phyloP scores from a whole-genome alignment of 2,797 vertebrate species.

The Helostoma temminkii region DNA sequence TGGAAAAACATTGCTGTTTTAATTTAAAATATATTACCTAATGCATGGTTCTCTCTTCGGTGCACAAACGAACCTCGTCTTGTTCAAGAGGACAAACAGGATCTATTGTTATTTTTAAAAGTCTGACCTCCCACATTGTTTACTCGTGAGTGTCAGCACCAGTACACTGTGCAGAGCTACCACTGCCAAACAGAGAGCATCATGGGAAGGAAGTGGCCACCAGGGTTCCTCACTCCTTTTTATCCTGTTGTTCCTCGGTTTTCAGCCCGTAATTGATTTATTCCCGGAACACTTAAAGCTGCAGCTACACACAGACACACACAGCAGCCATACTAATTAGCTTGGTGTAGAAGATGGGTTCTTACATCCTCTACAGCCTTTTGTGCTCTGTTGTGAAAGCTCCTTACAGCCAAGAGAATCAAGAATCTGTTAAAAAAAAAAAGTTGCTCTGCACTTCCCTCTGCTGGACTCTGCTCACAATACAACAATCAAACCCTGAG shows the following conservation, averaged over 20 bases:
- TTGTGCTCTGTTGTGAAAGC: not conserved
- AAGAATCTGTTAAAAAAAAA: not conserved
- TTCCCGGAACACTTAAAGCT: slow-evolving; percentile 71
- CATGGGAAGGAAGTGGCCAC: slow-evolving; percentile 48
- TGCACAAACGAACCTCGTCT: slow-evolving; percentile 18
- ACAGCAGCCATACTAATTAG: slow-evolving; percentile 37
- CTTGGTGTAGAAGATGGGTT: not conserved
- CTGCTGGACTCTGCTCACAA: slow-evolving; percentile 51
- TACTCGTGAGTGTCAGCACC: slow-evolving; percentile 30
- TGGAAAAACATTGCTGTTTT: too few species aligned
- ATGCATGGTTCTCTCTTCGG: not conserved
- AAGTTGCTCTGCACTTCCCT: slow-evolving; percentile 34
- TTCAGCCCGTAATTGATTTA: slow-evolving; percentile 68
- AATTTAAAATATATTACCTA: too few species aligned
- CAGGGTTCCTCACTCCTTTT: slow-evolving; percentile 16
- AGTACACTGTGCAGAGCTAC: slow-evolving; percentile 16
- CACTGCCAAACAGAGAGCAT: slow-evolving; percentile 60
- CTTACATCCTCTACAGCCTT: slow-evolving; percentile 15
- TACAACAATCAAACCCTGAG: not conserved
- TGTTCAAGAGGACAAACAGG: too few species aligned
- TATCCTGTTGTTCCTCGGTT: slow-evolving; percentile 32
- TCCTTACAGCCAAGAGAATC: not conserved
- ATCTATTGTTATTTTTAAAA: slow-evolving; percentile 33
- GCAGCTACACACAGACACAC: slow-evolving; percentile 21
- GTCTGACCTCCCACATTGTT: slow-evolving; percentile 52